Conservation (phyloP, 92 coral and sea anemone genomes). For the Blastomussa wellsi region DNA sequence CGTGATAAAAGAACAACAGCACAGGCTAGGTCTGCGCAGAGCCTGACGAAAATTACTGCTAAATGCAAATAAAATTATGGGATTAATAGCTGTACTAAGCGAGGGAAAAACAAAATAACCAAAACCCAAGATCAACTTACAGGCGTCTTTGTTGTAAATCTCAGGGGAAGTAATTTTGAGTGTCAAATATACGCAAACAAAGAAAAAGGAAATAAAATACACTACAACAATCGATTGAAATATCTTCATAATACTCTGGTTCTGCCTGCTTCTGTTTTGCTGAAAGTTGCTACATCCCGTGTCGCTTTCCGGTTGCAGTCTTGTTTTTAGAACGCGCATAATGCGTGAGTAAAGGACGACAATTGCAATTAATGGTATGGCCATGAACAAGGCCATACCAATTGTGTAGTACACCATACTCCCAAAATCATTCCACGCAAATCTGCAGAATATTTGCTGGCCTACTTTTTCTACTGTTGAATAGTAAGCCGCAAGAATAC, state of each 20-base stretch:
- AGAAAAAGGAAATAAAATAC: background rate
- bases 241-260: constrained; percentile 10
- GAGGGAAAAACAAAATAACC: background rate
- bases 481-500: background rate
- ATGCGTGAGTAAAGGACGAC: background rate
- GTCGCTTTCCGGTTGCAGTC: background rate
- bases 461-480: background rate
- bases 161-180: background rate
- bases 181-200: background rate
- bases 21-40: background rate
- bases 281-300: background rate
- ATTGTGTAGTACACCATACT: background rate
- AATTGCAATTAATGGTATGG: background rate
- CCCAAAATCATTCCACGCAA: background rate
- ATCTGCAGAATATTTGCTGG: background rate
- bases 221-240: background rate
- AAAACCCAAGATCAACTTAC: background rate
- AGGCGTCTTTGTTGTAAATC: background rate
- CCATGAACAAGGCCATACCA: background rate
- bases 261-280: background rate
- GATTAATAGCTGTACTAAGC: background rate
- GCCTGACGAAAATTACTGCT: background rate
- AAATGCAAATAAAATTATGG: background rate
- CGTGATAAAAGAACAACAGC: background rate
- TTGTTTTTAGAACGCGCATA: background rate